Conservation (phyloP, 2,888 invertebrate species). For the Cataglyphis rosenhaueri region DNA sequence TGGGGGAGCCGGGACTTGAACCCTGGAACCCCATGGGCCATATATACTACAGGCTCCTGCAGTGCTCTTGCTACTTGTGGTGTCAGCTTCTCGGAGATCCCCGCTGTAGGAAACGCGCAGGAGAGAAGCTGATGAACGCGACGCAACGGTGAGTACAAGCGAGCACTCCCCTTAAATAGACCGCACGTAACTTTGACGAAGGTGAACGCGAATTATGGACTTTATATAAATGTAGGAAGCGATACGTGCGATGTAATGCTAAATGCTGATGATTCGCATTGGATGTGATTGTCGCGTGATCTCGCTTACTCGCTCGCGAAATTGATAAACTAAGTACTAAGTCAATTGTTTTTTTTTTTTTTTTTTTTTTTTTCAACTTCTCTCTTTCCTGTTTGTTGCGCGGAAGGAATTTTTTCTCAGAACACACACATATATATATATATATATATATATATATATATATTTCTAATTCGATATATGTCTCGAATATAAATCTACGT, state of each 20-base stretch:
- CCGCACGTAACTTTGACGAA: neutral
- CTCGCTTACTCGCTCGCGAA: neutral
- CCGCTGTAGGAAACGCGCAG: constrained; percentile 50
- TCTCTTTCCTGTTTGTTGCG: neutral
- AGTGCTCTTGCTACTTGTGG: constrained; percentile 80
- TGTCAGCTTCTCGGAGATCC: constrained; percentile 80
- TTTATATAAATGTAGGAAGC: constrained; percentile 34
- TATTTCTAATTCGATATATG: neutral
- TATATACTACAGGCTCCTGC: constrained; percentile 80
- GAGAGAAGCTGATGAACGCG: constrained; percentile 17
- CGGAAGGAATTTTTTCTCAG: neutral
- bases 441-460: neutral
- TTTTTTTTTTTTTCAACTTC: constrained; percentile 17
- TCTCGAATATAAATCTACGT: neutral
- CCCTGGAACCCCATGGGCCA: constrained; percentile 80
- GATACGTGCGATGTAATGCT: constrained; percentile 19
- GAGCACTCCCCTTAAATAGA: neutral
- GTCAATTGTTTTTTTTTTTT: too few species aligned
- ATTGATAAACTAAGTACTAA: neutral
- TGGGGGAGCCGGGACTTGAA: constrained; percentile 82
- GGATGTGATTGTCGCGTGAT: neutral
- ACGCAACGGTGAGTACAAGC: constrained; percentile 64
- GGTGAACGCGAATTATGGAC: constrained; percentile 10
- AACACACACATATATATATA: too few species aligned
- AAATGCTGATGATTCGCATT: constrained; percentile 56